phyloP scores from a whole-genome alignment of 2,797 vertebrate species.

The Danio jaintianensis region DNA sequence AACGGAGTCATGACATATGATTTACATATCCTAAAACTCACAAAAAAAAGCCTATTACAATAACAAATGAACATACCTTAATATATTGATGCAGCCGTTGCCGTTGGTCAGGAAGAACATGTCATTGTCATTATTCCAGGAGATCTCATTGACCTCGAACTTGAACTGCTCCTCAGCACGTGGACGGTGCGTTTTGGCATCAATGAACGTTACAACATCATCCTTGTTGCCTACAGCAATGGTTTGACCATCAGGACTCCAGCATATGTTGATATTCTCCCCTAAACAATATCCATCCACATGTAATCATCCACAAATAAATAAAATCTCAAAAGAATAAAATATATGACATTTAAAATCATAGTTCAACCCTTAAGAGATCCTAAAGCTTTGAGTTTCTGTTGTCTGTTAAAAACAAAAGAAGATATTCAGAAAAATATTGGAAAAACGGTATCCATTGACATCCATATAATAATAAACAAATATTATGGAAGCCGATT shows the following conservation, averaged over 20 bases:
- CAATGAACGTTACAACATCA: conserved; percentile 97
- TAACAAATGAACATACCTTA: conserved; percentile 79
- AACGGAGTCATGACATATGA: conserved; percentile 21
- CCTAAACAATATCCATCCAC: conserved; percentile 74
- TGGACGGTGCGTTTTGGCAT: conserved; percentile 92
- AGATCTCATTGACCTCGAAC: conserved; percentile 99
- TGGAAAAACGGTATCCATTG: no score
- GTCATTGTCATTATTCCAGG: conserved; percentile 98
- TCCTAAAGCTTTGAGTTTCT: no score
- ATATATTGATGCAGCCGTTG: conserved; percentile 96
- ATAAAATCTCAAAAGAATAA: not conserved
- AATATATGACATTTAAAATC: not conserved
- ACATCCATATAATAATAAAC: no score
- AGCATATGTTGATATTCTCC: conserved; percentile 99
- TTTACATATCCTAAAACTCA: not conserved
- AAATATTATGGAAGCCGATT: no score
- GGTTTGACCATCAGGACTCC: conserved; percentile 98
- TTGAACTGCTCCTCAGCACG: conserved; percentile 97
- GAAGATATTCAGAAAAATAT: no score
- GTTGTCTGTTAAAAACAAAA: no score
- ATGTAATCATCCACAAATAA: not conserved
- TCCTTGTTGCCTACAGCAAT: conserved; percentile 98
- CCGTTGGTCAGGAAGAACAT: conserved; percentile 99
- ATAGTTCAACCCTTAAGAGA: no score
- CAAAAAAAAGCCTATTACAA: not conserved